phyloP scores from a whole-genome alignment of 2,797 vertebrate species.

The Threskiornis aethiopicus region DNA sequence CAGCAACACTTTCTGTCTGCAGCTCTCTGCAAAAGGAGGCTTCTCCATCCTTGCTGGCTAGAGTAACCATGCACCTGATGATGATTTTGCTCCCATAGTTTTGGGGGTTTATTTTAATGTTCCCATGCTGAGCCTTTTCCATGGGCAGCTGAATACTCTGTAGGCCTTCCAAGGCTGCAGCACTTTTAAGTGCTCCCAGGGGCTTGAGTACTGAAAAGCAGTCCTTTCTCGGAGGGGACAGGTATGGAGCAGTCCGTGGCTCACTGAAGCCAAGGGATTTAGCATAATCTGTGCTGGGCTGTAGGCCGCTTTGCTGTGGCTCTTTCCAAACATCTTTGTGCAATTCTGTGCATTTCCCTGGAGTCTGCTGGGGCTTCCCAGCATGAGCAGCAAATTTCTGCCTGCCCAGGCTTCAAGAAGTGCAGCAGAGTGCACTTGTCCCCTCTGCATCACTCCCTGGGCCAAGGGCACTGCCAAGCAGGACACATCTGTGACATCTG shows the following conservation, averaged over 20 bases:
- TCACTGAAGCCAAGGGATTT: neutral
- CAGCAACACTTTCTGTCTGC: neutral
- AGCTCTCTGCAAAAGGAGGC: neutral
- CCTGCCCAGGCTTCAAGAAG: neutral
- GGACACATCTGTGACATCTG: neutral
- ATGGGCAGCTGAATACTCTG: neutral
- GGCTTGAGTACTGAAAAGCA: neutral
- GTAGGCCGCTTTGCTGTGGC: neutral
- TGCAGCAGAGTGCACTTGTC: neutral
- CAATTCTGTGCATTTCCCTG: neutral
- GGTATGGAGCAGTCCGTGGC: neutral
- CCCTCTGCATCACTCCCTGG: neutral
- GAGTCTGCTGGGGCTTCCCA: neutral
- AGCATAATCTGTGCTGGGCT: neutral
- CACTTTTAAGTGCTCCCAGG: neutral
- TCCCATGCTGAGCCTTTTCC: neutral
- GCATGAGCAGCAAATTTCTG: neutral
- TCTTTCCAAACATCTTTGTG: neutral
- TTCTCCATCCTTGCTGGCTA: neutral
- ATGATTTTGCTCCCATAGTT: neutral
- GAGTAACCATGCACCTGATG: accelerated
- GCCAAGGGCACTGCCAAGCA: neutral
- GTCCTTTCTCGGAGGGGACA: neutral
- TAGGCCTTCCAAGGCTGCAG: neutral
- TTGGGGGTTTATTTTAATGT: neutral